A percentile compares a stretch with the other conserved stretches of the same genome.
phyloP scores from a whole-genome alignment of 2,113 vertebrate genomes.

The Antigone vipio region DNA sequence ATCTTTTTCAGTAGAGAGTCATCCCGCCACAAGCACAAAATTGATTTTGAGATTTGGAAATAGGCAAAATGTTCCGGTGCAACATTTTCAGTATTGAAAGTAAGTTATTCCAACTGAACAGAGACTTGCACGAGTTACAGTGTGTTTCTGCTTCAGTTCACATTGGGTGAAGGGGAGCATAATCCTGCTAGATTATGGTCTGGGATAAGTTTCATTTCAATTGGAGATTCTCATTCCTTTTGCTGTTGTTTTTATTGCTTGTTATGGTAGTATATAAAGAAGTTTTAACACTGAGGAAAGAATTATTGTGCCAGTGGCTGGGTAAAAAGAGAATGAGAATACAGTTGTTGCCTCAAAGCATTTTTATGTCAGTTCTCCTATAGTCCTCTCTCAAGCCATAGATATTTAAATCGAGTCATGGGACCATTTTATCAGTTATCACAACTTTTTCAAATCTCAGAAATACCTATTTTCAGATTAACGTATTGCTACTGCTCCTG shows the following conservation, averaged over 20 bases:
- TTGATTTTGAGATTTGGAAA: background rate
- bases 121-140: background rate
- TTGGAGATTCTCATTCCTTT: background rate
- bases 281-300: background rate
- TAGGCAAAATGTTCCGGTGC: rapidly evolving
- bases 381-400: background rate
- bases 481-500: background rate
- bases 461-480: background rate
- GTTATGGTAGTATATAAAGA: background rate
- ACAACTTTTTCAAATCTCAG: background rate
- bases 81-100: rapidly evolving
- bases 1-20: background rate
- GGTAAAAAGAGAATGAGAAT: background rate
- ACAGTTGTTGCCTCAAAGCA: background rate
- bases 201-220: background rate
- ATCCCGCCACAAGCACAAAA: rapidly evolving
- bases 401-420: background rate
- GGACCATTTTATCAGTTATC: background rate
- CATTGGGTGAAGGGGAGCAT: background rate
- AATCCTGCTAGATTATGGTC: background rate
- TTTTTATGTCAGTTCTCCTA: background rate
- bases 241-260: background rate
- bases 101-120: background rate
- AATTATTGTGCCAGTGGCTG: background rate
- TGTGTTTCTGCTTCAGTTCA: background rate